A percentile compares a stretch with the other conserved stretches of the same genome.
Evolutionary conservation across 2,113 vertebrate species (phyloP).

Genomic region (Rhynchomys soricoides): DNA sequence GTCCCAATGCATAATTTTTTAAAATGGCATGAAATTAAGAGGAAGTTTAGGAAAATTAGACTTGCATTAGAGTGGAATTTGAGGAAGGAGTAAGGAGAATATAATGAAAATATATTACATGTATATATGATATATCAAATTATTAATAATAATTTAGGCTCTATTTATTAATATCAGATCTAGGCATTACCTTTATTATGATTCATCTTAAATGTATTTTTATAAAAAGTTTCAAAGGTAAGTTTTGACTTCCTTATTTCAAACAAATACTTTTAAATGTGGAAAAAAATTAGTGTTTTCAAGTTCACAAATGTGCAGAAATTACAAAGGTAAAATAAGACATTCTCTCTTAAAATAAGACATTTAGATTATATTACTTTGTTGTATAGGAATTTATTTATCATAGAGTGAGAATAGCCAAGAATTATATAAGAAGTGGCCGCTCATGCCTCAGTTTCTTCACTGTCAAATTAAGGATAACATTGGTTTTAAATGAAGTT

Average conservation of each 20-base stretch:
- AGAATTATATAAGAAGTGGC: constrained; percentile 53
- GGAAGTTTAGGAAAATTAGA: too few species aligned
- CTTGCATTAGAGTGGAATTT: not conserved
- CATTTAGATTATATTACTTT: not conserved
- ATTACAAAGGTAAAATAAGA: not conserved
- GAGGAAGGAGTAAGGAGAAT: not conserved
- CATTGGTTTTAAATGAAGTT: constrained; percentile 47
- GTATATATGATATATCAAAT: not conserved
- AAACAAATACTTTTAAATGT: not conserved
- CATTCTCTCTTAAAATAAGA: not conserved
- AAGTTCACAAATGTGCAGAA: not conserved
- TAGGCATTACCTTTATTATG: not conserved
- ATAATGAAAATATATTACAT: not conserved
- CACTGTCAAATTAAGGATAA: constrained; percentile 69
- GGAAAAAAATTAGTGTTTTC: not conserved
- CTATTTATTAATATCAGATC: not conserved
- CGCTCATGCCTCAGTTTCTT: constrained; percentile 78
- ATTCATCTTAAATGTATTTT: not conserved
- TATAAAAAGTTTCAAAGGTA: not conserved
- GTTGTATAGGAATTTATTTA: not conserved
- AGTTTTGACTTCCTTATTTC: not conserved
- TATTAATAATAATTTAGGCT: not conserved
- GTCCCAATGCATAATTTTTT: too few species aligned
- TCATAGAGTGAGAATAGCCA: not conserved
- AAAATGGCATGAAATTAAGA: not conserved